A percentile compares a stretch with the other conserved stretches of the same genome.
These are phyloP conservation scores for Stenoptilia bipunctidactyla DNA, from an alignment of 2,888 invertebrate species.

Conservation along the genomic window DNA sequence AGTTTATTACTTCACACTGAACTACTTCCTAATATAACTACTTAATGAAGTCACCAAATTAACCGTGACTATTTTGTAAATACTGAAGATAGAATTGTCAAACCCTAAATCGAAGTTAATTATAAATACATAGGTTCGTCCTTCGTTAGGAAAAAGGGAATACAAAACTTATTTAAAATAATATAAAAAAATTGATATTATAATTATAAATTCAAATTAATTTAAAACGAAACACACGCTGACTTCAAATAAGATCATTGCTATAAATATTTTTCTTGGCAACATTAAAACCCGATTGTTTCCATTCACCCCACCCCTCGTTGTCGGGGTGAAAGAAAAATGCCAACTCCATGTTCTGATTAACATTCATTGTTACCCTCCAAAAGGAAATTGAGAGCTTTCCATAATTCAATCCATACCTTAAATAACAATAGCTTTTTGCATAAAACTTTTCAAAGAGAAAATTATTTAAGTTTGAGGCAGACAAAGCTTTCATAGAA, in stretches of 20 bases:
- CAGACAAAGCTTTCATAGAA: conserved; percentile 22
- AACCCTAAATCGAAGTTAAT: no score
- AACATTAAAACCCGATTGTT: conserved; percentile 62
- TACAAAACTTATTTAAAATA: no score
- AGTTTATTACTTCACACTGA: no score
- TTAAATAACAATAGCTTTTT: conserved; percentile 51
- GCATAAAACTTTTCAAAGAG: conserved; percentile 27
- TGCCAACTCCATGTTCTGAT: conserved; percentile 59
- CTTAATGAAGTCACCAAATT: no score
- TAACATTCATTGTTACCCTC: conserved; percentile 61
- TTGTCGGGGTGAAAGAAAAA: conserved; percentile 57
- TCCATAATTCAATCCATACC: conserved; percentile 59
- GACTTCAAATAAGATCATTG: neutral
- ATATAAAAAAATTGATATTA: no score
- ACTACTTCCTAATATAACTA: no score
- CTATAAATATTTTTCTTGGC: conserved; percentile 37
- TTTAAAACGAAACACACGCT: no score
- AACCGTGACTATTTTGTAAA: no score
- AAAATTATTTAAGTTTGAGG: conserved; percentile 10
- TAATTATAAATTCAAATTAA: no score
- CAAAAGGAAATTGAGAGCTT: conserved; percentile 20
- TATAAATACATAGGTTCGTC: no score
- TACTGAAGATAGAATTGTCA: no score
- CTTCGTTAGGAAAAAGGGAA: no score
- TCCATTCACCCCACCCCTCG: conserved; percentile 42